A percentile compares a stretch with the other conserved stretches of the same genome.
These are phyloP conservation scores for Lasioglossum villosulum DNA, from an alignment of 2,888 invertebrate species.

Conservation along the genomic window DNA sequence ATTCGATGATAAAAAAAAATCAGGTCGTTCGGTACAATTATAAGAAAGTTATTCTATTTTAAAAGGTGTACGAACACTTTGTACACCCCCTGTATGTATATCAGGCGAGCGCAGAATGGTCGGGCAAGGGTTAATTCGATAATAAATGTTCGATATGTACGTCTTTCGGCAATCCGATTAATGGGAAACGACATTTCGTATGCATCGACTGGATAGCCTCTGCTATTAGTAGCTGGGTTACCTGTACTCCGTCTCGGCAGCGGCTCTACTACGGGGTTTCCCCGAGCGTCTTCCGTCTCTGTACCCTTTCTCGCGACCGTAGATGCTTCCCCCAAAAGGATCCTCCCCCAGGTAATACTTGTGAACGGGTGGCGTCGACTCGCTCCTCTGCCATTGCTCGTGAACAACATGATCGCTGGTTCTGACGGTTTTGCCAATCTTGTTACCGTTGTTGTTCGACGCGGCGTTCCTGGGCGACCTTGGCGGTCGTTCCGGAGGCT, in stretches of 20 bases:
- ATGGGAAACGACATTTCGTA: constrained; percentile 6
- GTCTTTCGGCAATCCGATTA: neutral
- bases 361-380: constrained; percentile 87
- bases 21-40: too few species aligned
- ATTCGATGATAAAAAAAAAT: too few species aligned
- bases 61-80: too few species aligned
- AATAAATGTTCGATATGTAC: neutral
- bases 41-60: too few species aligned
- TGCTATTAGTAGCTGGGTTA: constrained; percentile 57
- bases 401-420: constrained; percentile 58
- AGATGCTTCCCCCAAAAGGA: constrained; percentile 93
- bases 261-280: constrained; percentile 56
- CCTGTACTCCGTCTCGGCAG: constrained; percentile 74
- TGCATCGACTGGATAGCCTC: neutral
- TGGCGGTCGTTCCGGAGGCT: constrained; percentile 78
- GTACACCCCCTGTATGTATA: too few species aligned
- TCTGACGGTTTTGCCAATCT: constrained; percentile 72
- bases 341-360: constrained; percentile 95
- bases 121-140: neutral
- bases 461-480: constrained; percentile 71
- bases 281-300: constrained; percentile 83
- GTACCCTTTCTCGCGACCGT: constrained; percentile 94
- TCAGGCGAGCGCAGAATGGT: neutral
- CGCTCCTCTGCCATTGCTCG: constrained; percentile 74
- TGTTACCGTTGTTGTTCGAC: constrained; percentile 20